Base-by-base conservation (phyloP, 2,888 invertebrate genomes). In the Syritta pipiens region DNA sequence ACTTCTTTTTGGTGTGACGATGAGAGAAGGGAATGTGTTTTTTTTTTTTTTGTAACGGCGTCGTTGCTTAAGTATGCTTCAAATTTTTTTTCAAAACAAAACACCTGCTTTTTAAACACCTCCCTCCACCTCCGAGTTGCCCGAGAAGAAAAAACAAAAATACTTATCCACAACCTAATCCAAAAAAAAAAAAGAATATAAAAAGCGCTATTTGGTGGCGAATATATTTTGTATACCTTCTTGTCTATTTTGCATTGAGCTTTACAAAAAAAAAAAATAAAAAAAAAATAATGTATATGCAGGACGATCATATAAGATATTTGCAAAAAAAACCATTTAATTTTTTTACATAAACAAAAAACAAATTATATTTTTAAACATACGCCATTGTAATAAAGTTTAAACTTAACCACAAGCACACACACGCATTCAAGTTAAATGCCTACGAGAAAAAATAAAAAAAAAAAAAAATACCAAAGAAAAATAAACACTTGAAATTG, bases 341-440 rank as follows among this genome's bases (percentile, higher is more conserved):
- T 81, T 76, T 81, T 67, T 65, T 72, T 71, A 68, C 65, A 35
- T 55, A 74, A 63, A 37, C 53, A 65, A 51, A 44, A 48, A 60
- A 49, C 63, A 69, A 55, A 51, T 69, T n/a, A n/a, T n/a, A n/a
- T n/a, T n/a, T 63, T 44, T 74, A 53, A 63, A 81, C 55, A 46
- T 75, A 79, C 24, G 69, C 72, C 81, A 82, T 67, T 81, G 68
- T 71, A 81, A 71, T 69, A 51, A 77, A 17, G 7, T 37, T 17
- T 53, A 30, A 48, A 63, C 12, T 49, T 65, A 72, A 37, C 12
- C 63, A 63, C 48, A 69, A 24, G n/a, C 46, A 74, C 30, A 57
- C n/a, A 46, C 68, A 51, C 60, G 44, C 22, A 32, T 37, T 22
- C 14, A 63, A 82, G 83, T 85, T 85, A 84, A 85, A 84, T 68